Evolutionary conservation across 2,113 vertebrate species (phyloP), one percentile per base, ranked within the genome.

Genomic region (Sylvia atricapilla): DNA sequence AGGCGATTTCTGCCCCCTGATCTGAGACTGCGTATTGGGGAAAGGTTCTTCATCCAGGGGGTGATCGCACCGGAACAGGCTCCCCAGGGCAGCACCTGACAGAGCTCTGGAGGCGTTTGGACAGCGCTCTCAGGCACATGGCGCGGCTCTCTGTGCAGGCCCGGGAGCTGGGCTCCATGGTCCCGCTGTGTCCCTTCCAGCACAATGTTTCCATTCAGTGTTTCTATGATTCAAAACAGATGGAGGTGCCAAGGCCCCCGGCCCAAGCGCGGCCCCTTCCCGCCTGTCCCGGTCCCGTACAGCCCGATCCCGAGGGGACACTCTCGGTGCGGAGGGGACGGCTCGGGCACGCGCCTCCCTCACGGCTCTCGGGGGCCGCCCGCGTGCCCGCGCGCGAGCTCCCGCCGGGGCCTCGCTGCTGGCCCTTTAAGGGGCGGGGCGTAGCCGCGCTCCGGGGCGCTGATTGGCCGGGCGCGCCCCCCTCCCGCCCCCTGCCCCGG

Each of bases 371-470:
- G 4, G 14, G 2, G 6, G 17, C 35, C 35, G 7, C 46, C 35
- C 58, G 22, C 47, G 47, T 8, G 22, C 31, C 60, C 31, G 47
- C 37, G 59, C 37, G 8, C 11, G 15, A 8, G 49, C 41, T 37
- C 47, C 22, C 67, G 27, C 33, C 46, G 7, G 15, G 14, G 13
- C 22, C 11, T 5, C 37, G 7, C 35, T 5, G 30, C 64, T 31
- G 79, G 19, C 49, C 59, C 90, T 94, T 95, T 94, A 94, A 92
- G 73, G 56, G 92, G 89, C 81, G 62, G 85, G 72, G 39, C 55
- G 4, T 6, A 12, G 2, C 28, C 13, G 15, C 11, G 3, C 13
- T 18, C 14, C 79, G 22, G 14, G 8, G 14, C 73, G 15, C 41
- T 49, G 86, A 69, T 59, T 87, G 82, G 82, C 30, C 8, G 69